phyloP scores from a whole-genome alignment of 1,140 invertebrate species.

The Penaeus vannamei region DNA sequence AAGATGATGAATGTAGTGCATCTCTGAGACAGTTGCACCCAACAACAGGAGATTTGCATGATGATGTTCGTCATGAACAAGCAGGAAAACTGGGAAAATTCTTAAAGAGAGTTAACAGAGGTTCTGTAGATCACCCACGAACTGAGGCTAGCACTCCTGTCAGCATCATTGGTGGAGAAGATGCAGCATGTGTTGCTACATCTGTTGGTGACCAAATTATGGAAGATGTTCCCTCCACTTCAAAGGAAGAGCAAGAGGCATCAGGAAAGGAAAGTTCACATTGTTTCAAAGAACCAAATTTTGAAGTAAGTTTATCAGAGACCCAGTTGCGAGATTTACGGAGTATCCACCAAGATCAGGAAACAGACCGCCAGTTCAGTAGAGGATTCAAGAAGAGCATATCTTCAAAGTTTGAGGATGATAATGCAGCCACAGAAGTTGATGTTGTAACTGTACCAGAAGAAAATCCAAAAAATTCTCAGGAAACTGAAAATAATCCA shows the following conservation, averaged over 20 bases:
- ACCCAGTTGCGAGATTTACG: conserved; percentile 45
- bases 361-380: conserved; percentile 46
- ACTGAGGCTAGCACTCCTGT: conserved; percentile 53
- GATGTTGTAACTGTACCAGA: background rate
- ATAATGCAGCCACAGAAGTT: conserved; percentile 36
- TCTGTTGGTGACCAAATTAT: background rate
- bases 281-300: conserved; percentile 37
- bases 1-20: background rate
- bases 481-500: too few relatives aligned
- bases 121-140: conserved; percentile 59
- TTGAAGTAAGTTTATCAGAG: conserved; percentile 48
- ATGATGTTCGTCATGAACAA: conserved; percentile 58
- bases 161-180: conserved; percentile 33
- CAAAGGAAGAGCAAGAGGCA: conserved; percentile 7
- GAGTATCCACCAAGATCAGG: conserved; percentile 44
- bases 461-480: too few relatives aligned
- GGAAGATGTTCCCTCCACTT: conserved; percentile 20
- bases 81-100: conserved; percentile 64
- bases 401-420: conserved; percentile 52
- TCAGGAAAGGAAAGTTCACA: conserved; percentile 4
- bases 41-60: background rate
- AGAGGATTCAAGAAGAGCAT: conserved; percentile 56
- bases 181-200: background rate
- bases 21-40: background rate
- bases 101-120: conserved; percentile 54